Percentiles rank a stretch among this genome's conserved stretches.
Conservation (phyloP, 2,888 invertebrate species). For the Acanthosoma haemorrhoidale region DNA sequence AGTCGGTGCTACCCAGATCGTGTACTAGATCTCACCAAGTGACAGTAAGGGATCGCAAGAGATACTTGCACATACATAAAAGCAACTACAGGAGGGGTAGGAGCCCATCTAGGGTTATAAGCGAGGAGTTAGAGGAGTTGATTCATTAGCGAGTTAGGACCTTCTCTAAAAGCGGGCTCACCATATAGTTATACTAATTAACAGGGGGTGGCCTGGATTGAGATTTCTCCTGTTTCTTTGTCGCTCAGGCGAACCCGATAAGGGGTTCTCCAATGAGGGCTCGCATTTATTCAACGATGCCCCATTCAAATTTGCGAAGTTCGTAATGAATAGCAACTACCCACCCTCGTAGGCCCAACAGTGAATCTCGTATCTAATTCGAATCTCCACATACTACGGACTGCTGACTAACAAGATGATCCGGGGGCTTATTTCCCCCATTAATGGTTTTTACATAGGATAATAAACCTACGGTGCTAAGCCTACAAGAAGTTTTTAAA, state of each 20-base stretch:
- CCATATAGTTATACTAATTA: not conserved
- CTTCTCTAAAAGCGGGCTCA: too few species aligned
- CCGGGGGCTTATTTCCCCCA: too few species aligned
- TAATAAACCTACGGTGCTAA: too few species aligned
- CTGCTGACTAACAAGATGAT: too few species aligned
- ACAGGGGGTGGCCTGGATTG: not conserved
- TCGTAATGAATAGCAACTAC: not conserved
- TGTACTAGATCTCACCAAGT: too few species aligned
- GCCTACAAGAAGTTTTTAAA: too few species aligned
- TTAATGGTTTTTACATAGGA: too few species aligned
- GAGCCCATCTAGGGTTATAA: not conserved
- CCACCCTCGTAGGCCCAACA: not conserved
- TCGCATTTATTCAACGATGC: not conserved
- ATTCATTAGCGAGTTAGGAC: not conserved
- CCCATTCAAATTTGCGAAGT: not conserved
- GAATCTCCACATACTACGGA: not conserved
- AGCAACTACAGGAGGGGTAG: not conserved
- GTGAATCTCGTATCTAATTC: not conserved
- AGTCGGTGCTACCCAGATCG: too few species aligned
- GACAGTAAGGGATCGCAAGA: too few species aligned
- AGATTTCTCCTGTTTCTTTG: not conserved
- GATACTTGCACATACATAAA: too few species aligned
- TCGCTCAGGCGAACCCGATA: not conserved
- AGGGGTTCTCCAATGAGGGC: not conserved
- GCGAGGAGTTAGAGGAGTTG: not conserved